Base-by-base conservation (phyloP, 1,140 invertebrate genomes). In the Psilanteris sp. region DNA sequence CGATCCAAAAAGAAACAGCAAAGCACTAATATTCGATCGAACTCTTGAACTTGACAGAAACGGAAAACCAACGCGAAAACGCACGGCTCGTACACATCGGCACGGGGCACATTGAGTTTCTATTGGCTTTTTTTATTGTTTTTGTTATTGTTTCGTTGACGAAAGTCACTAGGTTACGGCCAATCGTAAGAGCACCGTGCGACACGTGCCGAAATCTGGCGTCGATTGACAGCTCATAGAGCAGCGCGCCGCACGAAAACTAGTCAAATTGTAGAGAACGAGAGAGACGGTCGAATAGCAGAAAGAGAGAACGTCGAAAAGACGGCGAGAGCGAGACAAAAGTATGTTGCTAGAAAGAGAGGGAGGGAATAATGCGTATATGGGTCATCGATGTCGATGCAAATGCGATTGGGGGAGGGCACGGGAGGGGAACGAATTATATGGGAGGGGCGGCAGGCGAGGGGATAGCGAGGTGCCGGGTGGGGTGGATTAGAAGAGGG, bases 371-470 rank as follows among this genome's bases (percentile, higher is more conserved):
- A 81, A 77, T 71, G 70, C 55, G 78, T 81, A 85, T 84, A 83
- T 84, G 82, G 83, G 83, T 85, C 83, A 85, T 84, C 83, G 81
- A 76, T 81, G 79, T 62, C 73, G 83, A 83, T 84, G 82, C 82
- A 83, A 85, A 84, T 85, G 83, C 81, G 76, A 77, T 76, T 79
- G 74, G 72, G 44, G 62, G 67, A 36, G 26, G 43, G 36, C 26
- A 15, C 13, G 41, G 18, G 29, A 31, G 43, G 29, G 55, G 68
- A 67, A 48, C 54, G 20, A 57, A 31, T 43, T 27, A 32, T 10
- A 18, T n/a, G n/a, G 34, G 39, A 37, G 52, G 68, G 52, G 41
- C 15, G 24, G 36, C 2, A 31, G 24, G 41, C 34, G 41, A 34
- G 43, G n/a, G 27, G 48, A 41, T 36, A 41, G 39, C 11, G 24